These are phyloP conservation scores for Echinometra lucunter DNA, from an alignment of 53 echinoderm and acorn worm species.

Conservation along the genomic window DNA sequence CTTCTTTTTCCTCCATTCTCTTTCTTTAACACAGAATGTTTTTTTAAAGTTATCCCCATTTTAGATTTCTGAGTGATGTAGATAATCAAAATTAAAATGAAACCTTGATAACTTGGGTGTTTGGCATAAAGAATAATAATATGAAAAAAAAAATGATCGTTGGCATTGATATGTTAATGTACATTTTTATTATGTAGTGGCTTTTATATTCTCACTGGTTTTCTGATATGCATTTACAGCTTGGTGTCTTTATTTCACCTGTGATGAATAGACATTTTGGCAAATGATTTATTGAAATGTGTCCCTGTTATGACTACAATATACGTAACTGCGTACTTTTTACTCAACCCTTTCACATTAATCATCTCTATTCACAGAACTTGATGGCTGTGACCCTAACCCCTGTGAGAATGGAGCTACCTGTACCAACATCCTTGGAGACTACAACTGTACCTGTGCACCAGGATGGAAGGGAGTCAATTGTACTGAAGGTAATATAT, in stretches of 20 bases:
- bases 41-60: too few species aligned
- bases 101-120: too few species aligned
- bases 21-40: too few species aligned
- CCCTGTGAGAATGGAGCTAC: constrained; percentile 80
- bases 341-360: neutral
- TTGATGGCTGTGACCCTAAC: constrained; percentile 77
- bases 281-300: neutral
- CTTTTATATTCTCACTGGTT: neutral
- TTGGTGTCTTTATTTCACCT: neutral
- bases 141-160: too few species aligned
- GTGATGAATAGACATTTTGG: neutral
- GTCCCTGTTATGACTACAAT: neutral
- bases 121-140: too few species aligned
- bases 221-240: neutral
- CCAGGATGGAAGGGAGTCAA: constrained; percentile 78
- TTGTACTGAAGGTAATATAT: constrained; percentile 78
- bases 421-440: constrained; percentile 65
- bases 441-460: constrained; percentile 74
- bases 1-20: too few species aligned
- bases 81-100: too few species aligned
- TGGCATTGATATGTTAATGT: too few species aligned
- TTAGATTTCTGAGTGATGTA: too few species aligned
- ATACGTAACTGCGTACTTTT: neutral
- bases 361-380: constrained; percentile 59
- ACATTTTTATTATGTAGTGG: too few species aligned